Conservation (phyloP, 2,113 vertebrate species). For the Eublepharis macularius region DNA sequence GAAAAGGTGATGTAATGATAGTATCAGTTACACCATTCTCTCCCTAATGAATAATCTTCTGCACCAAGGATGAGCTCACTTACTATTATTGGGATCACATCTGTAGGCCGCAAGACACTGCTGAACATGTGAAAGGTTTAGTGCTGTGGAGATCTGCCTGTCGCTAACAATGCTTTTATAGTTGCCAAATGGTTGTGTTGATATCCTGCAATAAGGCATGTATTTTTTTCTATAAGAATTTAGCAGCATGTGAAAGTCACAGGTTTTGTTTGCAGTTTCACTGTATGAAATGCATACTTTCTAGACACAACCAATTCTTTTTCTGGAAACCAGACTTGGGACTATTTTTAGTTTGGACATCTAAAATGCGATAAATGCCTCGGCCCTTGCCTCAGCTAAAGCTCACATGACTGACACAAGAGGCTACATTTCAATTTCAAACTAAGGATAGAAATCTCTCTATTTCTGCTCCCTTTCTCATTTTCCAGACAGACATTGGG, state of each 20-base stretch:
- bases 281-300: conserved; percentile 56
- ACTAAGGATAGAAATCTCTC: conserved; percentile 67
- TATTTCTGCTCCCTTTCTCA: conserved; percentile 70
- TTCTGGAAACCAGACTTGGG: conserved; percentile 53
- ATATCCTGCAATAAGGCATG: conserved; percentile 42
- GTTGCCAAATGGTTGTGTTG: conserved; percentile 39
- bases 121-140: conserved; percentile 59
- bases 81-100: conserved; percentile 85
- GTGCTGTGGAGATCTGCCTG: conserved; percentile 56
- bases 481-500: conserved; percentile 64
- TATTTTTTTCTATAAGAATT: conserved; percentile 5
- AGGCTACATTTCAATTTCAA: conserved; percentile 73
- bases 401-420: conserved; percentile 59
- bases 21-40: conserved; percentile 91
- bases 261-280: conserved; percentile 57
- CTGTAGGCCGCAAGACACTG: conserved; percentile 78
- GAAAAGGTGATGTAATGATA: conserved; percentile 93
- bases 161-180: conserved; percentile 44
- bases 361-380: conserved; percentile 66
- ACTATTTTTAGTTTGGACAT: conserved; percentile 74
- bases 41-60: conserved; percentile 88
- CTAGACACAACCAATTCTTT: conserved; percentile 57
- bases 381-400: conserved; percentile 54
- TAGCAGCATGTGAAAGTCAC: conserved; percentile 44
- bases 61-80: conserved; percentile 89